Conservation (phyloP, 2,888 invertebrate species). For the Rotaria socialis region DNA sequence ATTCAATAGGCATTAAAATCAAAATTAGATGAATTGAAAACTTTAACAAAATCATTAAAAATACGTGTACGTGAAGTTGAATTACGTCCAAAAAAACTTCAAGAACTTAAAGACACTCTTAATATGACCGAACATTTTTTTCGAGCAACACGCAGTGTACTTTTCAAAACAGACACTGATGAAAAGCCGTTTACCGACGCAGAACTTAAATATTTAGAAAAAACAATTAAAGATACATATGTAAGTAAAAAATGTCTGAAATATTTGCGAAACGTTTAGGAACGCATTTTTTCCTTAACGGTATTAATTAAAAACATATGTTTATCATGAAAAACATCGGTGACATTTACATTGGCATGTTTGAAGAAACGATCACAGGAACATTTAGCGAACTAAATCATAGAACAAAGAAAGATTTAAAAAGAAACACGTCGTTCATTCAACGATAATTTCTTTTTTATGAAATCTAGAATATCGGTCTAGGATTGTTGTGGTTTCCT, state of each 20-base stretch:
- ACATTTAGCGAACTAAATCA: no score
- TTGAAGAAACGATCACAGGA: no score
- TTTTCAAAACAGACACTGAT: neutral
- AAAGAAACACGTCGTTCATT: no score
- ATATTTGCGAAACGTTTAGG: no score
- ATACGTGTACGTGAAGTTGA: neutral
- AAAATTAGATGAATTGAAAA: conserved; percentile 27
- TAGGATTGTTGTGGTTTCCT: no score
- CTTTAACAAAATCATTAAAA: neutral
- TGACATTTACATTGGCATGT: no score
- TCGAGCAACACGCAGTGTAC: neutral
- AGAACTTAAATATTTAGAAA: neutral
- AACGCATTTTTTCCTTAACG: no score
- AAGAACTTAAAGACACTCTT: neutral
- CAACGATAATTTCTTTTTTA: no score
- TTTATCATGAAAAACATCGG: no score
- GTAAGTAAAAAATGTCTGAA: neutral
- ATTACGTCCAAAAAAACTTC: neutral
- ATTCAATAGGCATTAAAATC: conserved; percentile 9
- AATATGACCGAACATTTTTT: neutral
- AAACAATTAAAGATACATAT: neutral
- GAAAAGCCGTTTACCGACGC: neutral
- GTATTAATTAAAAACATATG: no score
- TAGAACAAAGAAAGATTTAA: neutral
- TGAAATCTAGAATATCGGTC: no score